Percentiles rank a stretch among this genome's conserved stretches.
phyloP scores from a whole-genome alignment of 2,888 invertebrate species.

The Trichopoda pennipes region DNA sequence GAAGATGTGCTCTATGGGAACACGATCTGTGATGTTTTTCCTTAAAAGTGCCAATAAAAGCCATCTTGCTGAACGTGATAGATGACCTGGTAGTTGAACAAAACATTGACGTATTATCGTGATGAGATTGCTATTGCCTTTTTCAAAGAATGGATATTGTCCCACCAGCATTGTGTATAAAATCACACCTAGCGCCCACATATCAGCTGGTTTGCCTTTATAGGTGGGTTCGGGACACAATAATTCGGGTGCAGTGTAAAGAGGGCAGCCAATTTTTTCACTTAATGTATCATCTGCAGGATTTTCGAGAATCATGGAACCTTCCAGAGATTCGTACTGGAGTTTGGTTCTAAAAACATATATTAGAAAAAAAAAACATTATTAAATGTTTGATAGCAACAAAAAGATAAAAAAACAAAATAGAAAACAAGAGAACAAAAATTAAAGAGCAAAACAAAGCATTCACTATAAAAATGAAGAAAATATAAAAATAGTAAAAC shows the following conservation, averaged over 20 bases:
- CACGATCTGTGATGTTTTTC: slow-evolving; percentile 77
- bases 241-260: slow-evolving; percentile 80
- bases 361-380: not conserved
- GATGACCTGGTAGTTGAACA: slow-evolving; percentile 76
- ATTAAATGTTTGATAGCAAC: slow-evolving; percentile 1
- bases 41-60: slow-evolving; percentile 75
- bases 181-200: slow-evolving; percentile 80
- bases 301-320: slow-evolving; percentile 79
- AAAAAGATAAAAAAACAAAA: no score
- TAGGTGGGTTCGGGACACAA: slow-evolving; percentile 79
- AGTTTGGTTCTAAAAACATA: slow-evolving; percentile 77
- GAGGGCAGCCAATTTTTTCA: slow-evolving; percentile 80
- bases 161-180: slow-evolving; percentile 80
- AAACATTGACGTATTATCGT: slow-evolving; percentile 78
- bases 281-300: slow-evolving; percentile 77
- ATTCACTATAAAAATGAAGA: not conserved
- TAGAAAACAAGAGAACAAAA: not conserved
- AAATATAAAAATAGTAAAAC: no score
- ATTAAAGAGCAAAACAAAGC: slow-evolving; percentile 2
- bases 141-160: slow-evolving; percentile 80
- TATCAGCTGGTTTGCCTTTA: slow-evolving; percentile 79
- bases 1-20: slow-evolving; percentile 76
- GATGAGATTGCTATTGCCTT: slow-evolving; percentile 79
- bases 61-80: slow-evolving; percentile 77
- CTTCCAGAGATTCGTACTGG: slow-evolving; percentile 80